phyloP scores from a whole-genome alignment of 92 coral and sea anemone genomes.

The Zoanthus solanderi region DNA sequence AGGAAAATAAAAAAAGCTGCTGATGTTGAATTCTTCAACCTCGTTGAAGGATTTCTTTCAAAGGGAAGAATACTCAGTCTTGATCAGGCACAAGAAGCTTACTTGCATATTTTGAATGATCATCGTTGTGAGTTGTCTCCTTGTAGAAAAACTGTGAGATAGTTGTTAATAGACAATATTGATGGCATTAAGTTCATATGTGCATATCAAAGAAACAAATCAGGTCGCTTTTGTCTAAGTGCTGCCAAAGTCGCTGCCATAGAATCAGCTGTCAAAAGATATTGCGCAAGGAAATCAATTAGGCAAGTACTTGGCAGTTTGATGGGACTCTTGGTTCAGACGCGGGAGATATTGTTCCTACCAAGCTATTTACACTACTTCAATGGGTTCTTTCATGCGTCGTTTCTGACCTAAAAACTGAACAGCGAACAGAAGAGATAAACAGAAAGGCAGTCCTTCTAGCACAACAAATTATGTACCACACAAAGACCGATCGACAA shows the following conservation, averaged over 20 bases:
- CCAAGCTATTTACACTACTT: neutral
- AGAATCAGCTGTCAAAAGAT: conserved; percentile 34
- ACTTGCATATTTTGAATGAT: neutral
- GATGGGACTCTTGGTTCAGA: neutral
- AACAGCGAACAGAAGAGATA: neutral
- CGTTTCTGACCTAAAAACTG: neutral
- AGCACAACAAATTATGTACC: neutral
- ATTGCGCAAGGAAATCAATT: neutral
- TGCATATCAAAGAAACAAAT: conserved; percentile 58
- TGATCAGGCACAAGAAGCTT: no score
- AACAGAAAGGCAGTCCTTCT: neutral
- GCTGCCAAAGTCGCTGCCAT: conserved; percentile 70
- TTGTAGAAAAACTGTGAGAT: no score
- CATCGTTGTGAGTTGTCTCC: no score
- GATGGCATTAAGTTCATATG: conserved; percentile 59
- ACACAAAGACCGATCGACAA: neutral
- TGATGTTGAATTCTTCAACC: no score
- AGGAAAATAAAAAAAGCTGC: no score
- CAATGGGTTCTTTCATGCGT: neutral
- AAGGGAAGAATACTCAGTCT: no score
- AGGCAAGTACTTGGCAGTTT: neutral
- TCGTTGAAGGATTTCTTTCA: no score
- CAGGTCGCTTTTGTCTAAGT: conserved; percentile 52
- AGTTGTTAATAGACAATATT: conserved; percentile 2
- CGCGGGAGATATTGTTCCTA: neutral